Conservation (phyloP, 2,797 vertebrate species). For the Pseudomugil gertrudae region DNA sequence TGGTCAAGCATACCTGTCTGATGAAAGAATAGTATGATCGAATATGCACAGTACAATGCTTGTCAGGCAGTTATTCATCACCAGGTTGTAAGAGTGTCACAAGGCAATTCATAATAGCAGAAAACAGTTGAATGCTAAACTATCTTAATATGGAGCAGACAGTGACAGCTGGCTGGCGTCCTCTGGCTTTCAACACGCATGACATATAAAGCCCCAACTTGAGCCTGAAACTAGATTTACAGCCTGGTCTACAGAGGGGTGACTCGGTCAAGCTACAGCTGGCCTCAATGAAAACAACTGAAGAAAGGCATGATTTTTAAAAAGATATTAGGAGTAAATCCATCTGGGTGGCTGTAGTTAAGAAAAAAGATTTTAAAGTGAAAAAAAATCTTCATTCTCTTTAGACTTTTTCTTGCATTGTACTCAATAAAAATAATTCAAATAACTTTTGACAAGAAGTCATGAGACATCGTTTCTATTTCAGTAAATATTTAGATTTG, state of each 20-base stretch:
- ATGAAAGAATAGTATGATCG: slow-evolving; percentile 40
- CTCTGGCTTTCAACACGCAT: slow-evolving; percentile 49
- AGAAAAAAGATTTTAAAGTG: background rate
- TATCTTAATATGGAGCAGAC: slow-evolving; percentile 48
- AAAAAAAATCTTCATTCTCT: background rate
- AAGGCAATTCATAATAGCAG: slow-evolving; percentile 39
- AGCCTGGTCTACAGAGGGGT: slow-evolving; percentile 32
- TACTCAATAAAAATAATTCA: background rate
- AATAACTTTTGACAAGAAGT: background rate
- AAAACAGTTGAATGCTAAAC: slow-evolving; percentile 45
- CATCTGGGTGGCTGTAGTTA: slow-evolving; percentile 8
- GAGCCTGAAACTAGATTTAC: slow-evolving; percentile 65
- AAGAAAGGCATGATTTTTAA: slow-evolving; percentile 24
- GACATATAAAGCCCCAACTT: slow-evolving; percentile 61
- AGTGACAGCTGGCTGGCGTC: slow-evolving; percentile 66
- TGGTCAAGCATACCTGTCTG: slow-evolving; percentile 19
- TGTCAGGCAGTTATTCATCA: slow-evolving; percentile 55
- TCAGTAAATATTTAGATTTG: background rate
- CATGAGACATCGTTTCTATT: background rate
- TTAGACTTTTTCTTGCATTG: background rate
- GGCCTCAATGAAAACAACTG: slow-evolving; percentile 38
- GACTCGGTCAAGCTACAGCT: slow-evolving; percentile 54
- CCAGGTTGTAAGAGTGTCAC: slow-evolving; percentile 27
- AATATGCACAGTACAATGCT: slow-evolving; percentile 32
- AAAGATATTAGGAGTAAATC: slow-evolving; percentile 16